Evolutionary conservation across 2,888 invertebrate species (phyloP).

Genomic region (Dexiosoma caninum): DNA sequence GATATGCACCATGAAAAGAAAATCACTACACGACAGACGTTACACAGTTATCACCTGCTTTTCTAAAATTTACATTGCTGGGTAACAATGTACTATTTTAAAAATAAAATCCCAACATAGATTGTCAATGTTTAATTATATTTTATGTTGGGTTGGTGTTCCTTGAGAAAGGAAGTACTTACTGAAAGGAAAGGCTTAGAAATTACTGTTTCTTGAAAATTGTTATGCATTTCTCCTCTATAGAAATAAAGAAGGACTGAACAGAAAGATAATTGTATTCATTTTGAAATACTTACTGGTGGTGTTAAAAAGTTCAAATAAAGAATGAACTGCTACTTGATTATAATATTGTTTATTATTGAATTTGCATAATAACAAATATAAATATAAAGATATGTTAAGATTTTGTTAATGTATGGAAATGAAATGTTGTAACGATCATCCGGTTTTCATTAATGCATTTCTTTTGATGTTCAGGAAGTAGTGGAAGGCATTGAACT

Average conservation of each 20-base stretch:
- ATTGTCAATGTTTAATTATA: constrained; percentile 37
- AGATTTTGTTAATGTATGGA: background rate
- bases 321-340: background rate
- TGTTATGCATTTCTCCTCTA: background rate
- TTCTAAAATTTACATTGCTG: background rate
- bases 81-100: background rate
- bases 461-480: background rate
- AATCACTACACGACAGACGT: constrained; percentile 42
- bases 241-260: background rate
- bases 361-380: constrained; percentile 30
- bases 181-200: background rate
- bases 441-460: constrained; percentile 5
- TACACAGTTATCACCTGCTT: constrained; percentile 69
- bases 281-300: background rate
- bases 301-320: background rate
- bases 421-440: constrained; percentile 11
- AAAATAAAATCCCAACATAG: background rate
- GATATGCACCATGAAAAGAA: background rate
- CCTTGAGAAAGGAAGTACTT: constrained; percentile 68
- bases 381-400: background rate
- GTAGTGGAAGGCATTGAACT: constrained; percentile 1
- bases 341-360: background rate
- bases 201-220: background rate
- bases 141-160: constrained; percentile 60
- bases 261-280: constrained; percentile 11